Percentiles rank a stretch among this genome's conserved stretches.
These are phyloP conservation scores for Silurus meridionalis DNA, from an alignment of 2,113 vertebrate genomes.

Conservation along the genomic window DNA sequence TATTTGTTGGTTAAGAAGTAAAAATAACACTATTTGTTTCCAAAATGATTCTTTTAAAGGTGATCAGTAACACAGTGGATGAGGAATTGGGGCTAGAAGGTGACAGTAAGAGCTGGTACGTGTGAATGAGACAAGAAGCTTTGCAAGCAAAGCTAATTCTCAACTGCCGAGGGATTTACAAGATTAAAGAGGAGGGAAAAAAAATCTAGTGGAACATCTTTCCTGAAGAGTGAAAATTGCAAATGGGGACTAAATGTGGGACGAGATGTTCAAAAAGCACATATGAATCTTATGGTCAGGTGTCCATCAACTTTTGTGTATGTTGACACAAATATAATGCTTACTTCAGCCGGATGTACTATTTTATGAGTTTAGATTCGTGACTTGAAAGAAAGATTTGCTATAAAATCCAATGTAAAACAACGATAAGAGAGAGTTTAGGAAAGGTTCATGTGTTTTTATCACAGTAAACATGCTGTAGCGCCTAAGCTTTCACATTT, in stretches of 20 bases:
- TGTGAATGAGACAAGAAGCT: slow-evolving; percentile 20
- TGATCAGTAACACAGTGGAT: background rate
- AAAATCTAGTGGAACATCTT: too few species aligned
- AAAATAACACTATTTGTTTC: background rate
- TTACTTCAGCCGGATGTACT: background rate
- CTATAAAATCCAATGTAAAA: background rate
- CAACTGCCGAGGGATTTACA: slow-evolving; percentile 60
- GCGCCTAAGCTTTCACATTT: background rate
- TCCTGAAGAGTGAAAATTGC: too few species aligned
- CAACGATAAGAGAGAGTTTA: background rate
- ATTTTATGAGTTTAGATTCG: background rate
- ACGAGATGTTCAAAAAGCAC: too few species aligned
- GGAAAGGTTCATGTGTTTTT: background rate
- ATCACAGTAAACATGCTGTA: too few species aligned
- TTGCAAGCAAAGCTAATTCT: slow-evolving; percentile 62
- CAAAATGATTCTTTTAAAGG: background rate
- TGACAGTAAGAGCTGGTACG: background rate
- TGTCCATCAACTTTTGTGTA: too few species aligned
- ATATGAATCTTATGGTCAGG: too few species aligned
- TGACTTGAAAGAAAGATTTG: background rate
- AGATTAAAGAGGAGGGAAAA: slow-evolving; percentile 57
- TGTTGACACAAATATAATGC: background rate
- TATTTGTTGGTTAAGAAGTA: background rate
- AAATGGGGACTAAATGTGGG: too few species aligned
- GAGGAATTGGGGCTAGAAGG: slow-evolving; percentile 9